Base-by-base conservation (phyloP, 2,113 vertebrate genomes). In the Clupea harengus region DNA sequence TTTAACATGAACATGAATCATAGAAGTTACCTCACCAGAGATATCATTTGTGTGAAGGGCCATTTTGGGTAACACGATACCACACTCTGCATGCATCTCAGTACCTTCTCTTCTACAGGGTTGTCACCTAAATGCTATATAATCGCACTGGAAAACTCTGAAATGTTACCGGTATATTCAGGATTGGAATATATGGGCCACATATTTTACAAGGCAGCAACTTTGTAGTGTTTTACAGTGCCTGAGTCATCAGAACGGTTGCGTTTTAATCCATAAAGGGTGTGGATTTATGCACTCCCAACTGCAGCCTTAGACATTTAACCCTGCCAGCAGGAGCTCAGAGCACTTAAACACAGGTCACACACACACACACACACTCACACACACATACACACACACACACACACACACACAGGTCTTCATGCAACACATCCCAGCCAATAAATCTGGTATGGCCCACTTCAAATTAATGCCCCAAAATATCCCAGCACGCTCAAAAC, bases 221-320 rank as follows among this genome's bases (percentile, higher is more conserved):
- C 32, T 75, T 75, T 75, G 13, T 39, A 75, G 67, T 75, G 67
- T 75, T 75, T 75, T 75, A 75, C 67, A 75, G 67, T 39, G 67
- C 67, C 67, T 75, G 67, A 75, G 67, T 75, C 67, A 75, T 75
- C 25, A 75, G 67, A 75, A 75, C 10, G 67, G 10, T 32, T 39
- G 67, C 13, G 28, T 75, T 75, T 75, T 75, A 75, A 75, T 75
- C 67, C 67, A 75, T 75, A 75, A 75, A 75, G 67, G 15, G 67
- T 75, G 67, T 75, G 67, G 67, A 75, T 75, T 75, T 75, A 75
- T 75, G 67, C 11, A 75, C 67, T 75, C 67, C 28, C 67, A 11
- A 75, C 67, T 75, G 67, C 28, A 75, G 28, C 18, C 54, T 6
- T 5, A 75, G 67, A 75, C 32, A 39, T 75, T 75, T 39, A 39